A percentile compares a stretch with the other conserved stretches of the same genome.
Conservation (phyloP, 2,113 vertebrate species). For the Istiophorus platypterus region DNA sequence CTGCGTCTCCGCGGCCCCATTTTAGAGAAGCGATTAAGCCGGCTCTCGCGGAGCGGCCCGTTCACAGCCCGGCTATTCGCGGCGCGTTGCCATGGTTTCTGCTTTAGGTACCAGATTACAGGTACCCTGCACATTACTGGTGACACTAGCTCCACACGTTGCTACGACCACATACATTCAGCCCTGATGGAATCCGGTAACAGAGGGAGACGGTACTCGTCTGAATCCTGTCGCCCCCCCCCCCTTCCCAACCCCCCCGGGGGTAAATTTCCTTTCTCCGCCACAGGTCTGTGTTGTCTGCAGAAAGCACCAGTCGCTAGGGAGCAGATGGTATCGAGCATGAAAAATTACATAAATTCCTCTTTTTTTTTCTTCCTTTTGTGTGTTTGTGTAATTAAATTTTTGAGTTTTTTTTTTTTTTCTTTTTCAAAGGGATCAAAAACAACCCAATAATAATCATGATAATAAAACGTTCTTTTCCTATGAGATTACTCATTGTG, state of each 20-base stretch:
- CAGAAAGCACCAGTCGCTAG: background rate
- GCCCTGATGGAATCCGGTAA: background rate
- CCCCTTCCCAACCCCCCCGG: background rate
- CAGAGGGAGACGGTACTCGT: background rate
- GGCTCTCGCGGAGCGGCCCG: background rate
- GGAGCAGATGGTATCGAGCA: background rate
- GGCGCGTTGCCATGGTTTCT: slow-evolving; percentile 44
- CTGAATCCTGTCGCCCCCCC: background rate
- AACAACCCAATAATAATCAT: too few species aligned
- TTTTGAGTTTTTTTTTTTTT: background rate
- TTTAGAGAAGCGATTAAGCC: slow-evolving; percentile 13
- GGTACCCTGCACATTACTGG: background rate
- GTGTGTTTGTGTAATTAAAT: too few species aligned
- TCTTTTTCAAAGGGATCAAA: too few species aligned
- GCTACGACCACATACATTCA: background rate
- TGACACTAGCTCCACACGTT: background rate
- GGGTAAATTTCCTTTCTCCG: background rate
- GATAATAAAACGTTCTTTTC: too few species aligned
- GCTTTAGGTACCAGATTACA: background rate
- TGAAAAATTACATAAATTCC: background rate
- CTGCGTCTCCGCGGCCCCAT: slow-evolving; percentile 17
- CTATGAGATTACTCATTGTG: background rate
- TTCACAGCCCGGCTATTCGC: slow-evolving; percentile 30
- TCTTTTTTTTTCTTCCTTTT: too few species aligned
- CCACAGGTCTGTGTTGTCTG: background rate